Conservation (phyloP, 1,140 invertebrate genomes). For the Trichonephila clavipes region DNA sequence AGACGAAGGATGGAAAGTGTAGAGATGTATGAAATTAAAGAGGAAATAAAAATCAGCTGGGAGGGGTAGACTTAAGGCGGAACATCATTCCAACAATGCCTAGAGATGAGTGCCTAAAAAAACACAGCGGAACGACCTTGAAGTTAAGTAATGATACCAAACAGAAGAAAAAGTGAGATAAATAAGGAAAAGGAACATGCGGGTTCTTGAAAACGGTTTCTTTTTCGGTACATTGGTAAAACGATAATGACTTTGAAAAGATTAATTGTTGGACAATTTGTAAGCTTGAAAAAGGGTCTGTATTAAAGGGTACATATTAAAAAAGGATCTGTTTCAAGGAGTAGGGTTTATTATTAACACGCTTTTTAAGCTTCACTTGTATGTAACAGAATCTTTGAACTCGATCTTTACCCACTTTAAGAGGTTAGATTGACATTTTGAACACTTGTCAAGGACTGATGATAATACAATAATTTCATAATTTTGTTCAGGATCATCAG, state of each 20-base stretch:
- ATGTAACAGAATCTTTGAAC: too few species aligned
- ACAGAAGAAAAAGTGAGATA: background rate
- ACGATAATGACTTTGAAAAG: background rate
- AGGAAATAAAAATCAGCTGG: background rate
- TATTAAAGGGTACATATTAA: too few species aligned
- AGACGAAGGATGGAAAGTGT: background rate
- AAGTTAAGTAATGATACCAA: background rate
- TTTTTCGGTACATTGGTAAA: background rate
- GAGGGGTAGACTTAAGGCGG: background rate
- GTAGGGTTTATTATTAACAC: too few species aligned
- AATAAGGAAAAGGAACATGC: background rate
- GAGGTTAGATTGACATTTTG: too few species aligned
- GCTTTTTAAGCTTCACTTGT: too few species aligned
- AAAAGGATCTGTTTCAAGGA: too few species aligned
- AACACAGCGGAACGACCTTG: background rate
- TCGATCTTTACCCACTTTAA: too few species aligned
- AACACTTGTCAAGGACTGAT: too few species aligned
- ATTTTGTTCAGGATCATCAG: too few species aligned
- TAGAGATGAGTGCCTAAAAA: background rate
- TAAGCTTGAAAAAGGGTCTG: too few species aligned
- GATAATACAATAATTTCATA: too few species aligned
- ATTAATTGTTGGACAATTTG: too few species aligned
- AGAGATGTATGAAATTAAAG: background rate
- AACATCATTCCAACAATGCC: background rate
- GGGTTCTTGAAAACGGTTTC: background rate